Base-by-base conservation (phyloP, 2,888 invertebrate genomes). In the Dendrolimus houi region DNA sequence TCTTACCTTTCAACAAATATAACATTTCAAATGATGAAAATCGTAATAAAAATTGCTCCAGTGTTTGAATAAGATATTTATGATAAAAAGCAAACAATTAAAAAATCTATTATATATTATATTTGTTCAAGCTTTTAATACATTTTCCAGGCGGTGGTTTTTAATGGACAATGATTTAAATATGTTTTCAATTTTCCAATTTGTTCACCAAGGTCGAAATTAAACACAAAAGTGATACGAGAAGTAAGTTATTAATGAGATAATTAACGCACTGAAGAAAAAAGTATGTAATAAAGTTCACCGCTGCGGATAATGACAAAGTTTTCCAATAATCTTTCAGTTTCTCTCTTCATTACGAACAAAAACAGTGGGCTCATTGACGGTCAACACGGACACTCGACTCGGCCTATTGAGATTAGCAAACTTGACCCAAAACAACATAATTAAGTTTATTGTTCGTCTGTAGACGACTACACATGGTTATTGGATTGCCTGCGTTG, bases 401-500 rank as follows among this genome's bases (percentile, higher is more conserved):
- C 68, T 74, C 66, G 69, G 69, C 69, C 77, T 65, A 74, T 80
- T 74, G 79, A 80, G 79, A 79, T 80, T 81, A 81, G 71, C 71
- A 65, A 77, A 80, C 68, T 79, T 73, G 58, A 66, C 67, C 71
- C 74, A 74, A 76, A 79, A 82, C 82, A 79, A 71, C 65, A 70
- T 79, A 77, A 80, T 79, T 76, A 75, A 79, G 76, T 80, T 77
- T 71, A 65, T 68, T 69, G 69, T 71, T 72, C 64, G 69, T 59
- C 64, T 65, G 60, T 68, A 62, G 61, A 63, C 66, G 55, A 54
- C 41, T 54, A 47, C 40, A 55, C 66, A 70, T 72, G 73, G 73
- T 76, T 71, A 78, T 79, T 77, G 64, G 72, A 75, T 78, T 67
- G 69, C 63, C 64, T 62, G 65, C 60, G 67, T 64, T 62, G 61